Base-by-base conservation (phyloP, 2,888 invertebrate species). In the Drosophila villosipedis region DNA sequence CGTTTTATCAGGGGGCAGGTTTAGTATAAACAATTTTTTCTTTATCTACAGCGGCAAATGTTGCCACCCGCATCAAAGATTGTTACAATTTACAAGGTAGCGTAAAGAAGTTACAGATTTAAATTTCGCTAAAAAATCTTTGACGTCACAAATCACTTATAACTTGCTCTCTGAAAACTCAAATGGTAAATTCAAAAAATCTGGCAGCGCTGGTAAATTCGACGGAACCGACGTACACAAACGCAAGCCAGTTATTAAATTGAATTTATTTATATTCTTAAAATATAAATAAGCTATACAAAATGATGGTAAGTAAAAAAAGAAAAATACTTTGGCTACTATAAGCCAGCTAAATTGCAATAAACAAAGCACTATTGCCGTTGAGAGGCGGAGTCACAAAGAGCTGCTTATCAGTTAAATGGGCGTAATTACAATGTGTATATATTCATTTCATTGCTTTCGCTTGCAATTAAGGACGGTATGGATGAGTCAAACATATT, bases 401-500 rank as follows among this genome's bases (percentile, higher is more conserved):
- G 71, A 69, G n/a, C 22, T 62, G 75, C 75, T 80, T 80, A 81
- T 82, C 83, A 82, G 72, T 69, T 16, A 59, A 82, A 64, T 62
- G 78, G 80, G 80, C 80, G 83, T 76, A 79, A 76, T 70, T 78
- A 57, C 35, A 73, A 52, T 70, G 54, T 78, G 70, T 61, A 66
- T 64, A 74, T 71, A 61, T 53, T 68, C 31, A 47, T 43, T 73
- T 71, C 31, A 54, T 78, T 78, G 65, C 12, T 30, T 65, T 75
- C 2, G 19, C 53, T 54, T 22, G 16, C 35, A 30, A 19, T 12
- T 76, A 91, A 47, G 91, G 91, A 92, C 76, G 92, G 91, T 49
- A 91, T 82, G 61, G 91, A 92, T 90, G 91, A 92, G 72, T 91
- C 83, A 78, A 87, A 76, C 59, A 61, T 80, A 50, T 62, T 86